Conservation (phyloP, 2,888 invertebrate species). For the Notodonta dromedarius region DNA sequence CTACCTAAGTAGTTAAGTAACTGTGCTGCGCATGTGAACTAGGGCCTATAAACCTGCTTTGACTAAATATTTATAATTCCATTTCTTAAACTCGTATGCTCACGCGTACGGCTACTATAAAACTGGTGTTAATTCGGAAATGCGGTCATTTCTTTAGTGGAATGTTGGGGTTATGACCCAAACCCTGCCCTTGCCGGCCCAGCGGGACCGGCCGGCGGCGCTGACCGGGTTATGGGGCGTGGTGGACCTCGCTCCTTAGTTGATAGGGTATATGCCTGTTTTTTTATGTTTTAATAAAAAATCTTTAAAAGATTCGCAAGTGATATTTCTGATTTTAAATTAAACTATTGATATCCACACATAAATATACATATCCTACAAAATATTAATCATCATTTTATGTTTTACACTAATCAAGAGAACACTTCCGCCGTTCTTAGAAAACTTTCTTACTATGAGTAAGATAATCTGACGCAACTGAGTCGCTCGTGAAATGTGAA, state of each 20-base stretch:
- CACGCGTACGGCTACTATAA: background rate
- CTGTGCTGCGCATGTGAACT: too few relatives aligned
- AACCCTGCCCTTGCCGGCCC: conserved; percentile 3
- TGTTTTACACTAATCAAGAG: background rate
- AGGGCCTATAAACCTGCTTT: too few relatives aligned
- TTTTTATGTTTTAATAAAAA: too few relatives aligned
- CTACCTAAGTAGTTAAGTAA: too few relatives aligned
- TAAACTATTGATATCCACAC: too few relatives aligned
- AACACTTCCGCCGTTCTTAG: conserved; percentile 34
- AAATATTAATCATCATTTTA: background rate
- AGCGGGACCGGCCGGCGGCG: background rate
- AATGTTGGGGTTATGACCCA: conserved; percentile 2
- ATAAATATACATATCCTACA: too few relatives aligned
- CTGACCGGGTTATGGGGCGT: conserved; percentile 4
- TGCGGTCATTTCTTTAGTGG: background rate
- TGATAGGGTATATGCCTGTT: too few relatives aligned
- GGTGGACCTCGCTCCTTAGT: background rate
- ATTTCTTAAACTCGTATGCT: background rate
- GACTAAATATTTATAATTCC: background rate
- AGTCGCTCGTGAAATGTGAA: conserved; percentile 37
- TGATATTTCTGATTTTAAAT: too few relatives aligned
- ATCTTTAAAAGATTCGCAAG: too few relatives aligned
- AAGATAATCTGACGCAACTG: conserved; percentile 41
- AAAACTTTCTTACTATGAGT: conserved; percentile 43
- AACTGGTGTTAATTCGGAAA: background rate